Percentiles rank a stretch among this genome's conserved stretches.
These are phyloP conservation scores for Protomyctophum bolini DNA, from an alignment of 2,113 vertebrate species.

Conservation along the genomic window DNA sequence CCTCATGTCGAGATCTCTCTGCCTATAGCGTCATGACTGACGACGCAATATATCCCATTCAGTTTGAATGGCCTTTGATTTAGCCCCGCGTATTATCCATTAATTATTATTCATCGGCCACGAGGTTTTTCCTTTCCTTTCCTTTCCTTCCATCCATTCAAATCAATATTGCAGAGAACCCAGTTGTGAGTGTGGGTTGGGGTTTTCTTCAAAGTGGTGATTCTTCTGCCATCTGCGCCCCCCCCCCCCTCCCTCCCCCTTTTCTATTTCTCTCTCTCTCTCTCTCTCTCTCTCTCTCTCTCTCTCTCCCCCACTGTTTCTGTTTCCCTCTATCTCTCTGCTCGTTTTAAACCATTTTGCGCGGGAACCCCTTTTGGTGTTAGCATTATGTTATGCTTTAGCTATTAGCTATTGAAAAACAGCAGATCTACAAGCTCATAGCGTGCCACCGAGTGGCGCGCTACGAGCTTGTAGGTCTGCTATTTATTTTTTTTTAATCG, in stretches of 20 bases:
- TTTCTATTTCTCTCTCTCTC: neutral
- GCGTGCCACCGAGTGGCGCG: too few species aligned
- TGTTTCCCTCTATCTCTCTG: conserved; percentile 16
- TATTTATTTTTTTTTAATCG: too few species aligned
- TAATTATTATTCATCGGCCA: conserved; percentile 81
- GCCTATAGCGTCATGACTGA: conserved; percentile 65
- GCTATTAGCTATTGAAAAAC: too few species aligned
- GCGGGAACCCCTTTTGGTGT: too few species aligned
- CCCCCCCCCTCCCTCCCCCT: conserved; percentile 17
- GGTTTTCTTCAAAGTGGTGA: conserved; percentile 80
- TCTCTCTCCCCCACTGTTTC: neutral
- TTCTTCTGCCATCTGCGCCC: conserved; percentile 81
- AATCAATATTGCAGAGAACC: conserved; percentile 80
- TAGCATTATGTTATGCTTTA: too few species aligned
- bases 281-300: neutral
- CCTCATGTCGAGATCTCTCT: conserved; percentile 59
- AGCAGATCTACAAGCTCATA: too few species aligned
- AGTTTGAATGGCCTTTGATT: conserved; percentile 78
- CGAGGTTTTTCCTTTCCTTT: conserved; percentile 75
- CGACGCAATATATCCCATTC: conserved; percentile 74
- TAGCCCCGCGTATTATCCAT: conserved; percentile 75
- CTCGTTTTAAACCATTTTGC: conserved; percentile 75
- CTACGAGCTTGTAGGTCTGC: too few species aligned
- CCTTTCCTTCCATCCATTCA: conserved; percentile 75
- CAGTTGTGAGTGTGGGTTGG: conserved; percentile 77